These are phyloP conservation scores for Microtus montanus DNA, from an alignment of 2,113 vertebrate species.

Conservation along the genomic window DNA sequence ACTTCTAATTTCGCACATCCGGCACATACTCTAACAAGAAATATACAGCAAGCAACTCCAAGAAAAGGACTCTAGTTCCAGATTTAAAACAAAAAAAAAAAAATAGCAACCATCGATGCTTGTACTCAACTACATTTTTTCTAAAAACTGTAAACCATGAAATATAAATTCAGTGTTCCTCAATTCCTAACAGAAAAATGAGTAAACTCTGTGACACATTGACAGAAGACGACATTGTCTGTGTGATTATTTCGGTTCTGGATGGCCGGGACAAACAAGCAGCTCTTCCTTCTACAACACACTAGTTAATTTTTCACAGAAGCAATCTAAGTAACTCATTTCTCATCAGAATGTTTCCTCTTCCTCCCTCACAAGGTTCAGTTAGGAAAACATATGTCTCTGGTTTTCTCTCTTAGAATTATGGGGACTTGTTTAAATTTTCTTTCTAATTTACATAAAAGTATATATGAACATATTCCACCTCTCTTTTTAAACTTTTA, in stretches of 20 bases:
- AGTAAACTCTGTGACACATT: conserved; percentile 31
- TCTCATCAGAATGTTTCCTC: background rate
- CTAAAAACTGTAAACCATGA: conserved; percentile 40
- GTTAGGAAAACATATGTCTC: background rate
- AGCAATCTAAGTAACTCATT: background rate
- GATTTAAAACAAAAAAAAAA: background rate
- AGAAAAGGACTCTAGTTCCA: background rate
- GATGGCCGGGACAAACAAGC: too few species aligned
- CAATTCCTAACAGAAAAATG: conserved; percentile 52
- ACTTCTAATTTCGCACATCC: background rate
- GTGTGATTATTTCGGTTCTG: too few species aligned
- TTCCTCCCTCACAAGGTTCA: background rate
- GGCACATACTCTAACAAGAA: background rate
- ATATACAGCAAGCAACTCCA: background rate
- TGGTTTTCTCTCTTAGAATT: background rate
- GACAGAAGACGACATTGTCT: conserved; percentile 31
- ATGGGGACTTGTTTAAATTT: background rate
- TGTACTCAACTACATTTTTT: background rate
- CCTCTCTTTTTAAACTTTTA: background rate
- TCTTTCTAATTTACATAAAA: background rate
- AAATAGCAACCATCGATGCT: background rate
- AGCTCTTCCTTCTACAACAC: background rate
- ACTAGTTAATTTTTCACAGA: conserved; percentile 33
- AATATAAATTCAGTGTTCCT: conserved; percentile 53
- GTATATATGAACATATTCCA: background rate